These are phyloP conservation scores for Chymomyza caudatula DNA, from an alignment of 2,888 invertebrate genomes.

Conservation along the genomic window DNA sequence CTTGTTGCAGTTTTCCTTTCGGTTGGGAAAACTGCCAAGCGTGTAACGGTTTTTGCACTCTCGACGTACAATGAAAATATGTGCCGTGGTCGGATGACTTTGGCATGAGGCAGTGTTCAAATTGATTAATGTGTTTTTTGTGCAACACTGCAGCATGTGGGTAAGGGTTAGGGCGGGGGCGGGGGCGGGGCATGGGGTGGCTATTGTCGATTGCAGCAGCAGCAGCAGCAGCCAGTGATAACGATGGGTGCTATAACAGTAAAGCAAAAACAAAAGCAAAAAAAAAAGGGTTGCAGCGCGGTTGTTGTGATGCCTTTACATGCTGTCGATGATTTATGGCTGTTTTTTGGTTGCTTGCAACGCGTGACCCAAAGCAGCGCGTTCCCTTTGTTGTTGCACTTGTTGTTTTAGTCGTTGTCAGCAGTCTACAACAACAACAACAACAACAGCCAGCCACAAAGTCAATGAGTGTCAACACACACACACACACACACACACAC, in stretches of 20 bases:
- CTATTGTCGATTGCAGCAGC: slow-evolving; percentile 65
- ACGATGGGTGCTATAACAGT: slow-evolving; percentile 51
- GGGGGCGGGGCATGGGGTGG: neutral
- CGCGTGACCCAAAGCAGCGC: slow-evolving; percentile 61
- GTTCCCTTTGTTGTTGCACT: neutral
- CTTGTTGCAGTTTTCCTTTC: slow-evolving; percentile 24
- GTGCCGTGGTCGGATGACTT: neutral
- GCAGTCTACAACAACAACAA: slow-evolving; percentile 12
- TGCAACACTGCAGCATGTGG: slow-evolving; percentile 23
- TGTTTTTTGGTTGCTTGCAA: slow-evolving; percentile 66
- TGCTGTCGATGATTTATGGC: slow-evolving; percentile 60
- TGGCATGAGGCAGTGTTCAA: slow-evolving; percentile 19
- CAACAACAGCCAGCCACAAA: slow-evolving; percentile 25
- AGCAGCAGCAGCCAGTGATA: slow-evolving; percentile 70
- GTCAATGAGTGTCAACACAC: slow-evolving; percentile 53
- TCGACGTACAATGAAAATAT: slow-evolving; percentile 1
- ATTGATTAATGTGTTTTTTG: slow-evolving; percentile 69
- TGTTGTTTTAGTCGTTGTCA: neutral
- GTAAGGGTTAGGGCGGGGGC: neutral
- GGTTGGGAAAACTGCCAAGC: neutral
- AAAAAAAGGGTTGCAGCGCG: slow-evolving; percentile 3
- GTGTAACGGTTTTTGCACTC: neutral
- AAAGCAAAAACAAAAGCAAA: slow-evolving; percentile 30
- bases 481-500: neutral
- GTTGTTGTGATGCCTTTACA: slow-evolving; percentile 16